A percentile compares a stretch with the other conserved stretches of the same genome.
phyloP scores from a whole-genome alignment of 2,113 vertebrate species.

The Plectropomus leopardus region DNA sequence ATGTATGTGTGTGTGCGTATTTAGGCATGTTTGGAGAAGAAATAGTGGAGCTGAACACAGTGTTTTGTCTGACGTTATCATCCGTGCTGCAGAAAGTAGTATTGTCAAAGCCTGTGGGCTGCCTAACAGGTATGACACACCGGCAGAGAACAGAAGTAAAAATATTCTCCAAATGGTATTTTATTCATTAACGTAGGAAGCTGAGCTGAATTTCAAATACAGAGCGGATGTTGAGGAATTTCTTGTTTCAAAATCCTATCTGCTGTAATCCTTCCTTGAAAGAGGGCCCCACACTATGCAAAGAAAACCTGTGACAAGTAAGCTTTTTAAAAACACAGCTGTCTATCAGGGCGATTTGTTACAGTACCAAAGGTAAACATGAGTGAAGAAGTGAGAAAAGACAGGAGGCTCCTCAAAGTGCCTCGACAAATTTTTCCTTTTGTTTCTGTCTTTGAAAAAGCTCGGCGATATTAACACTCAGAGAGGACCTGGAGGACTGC shows the following conservation, averaged over 20 bases:
- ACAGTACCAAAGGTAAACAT: constrained; percentile 65
- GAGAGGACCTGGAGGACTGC: not conserved
- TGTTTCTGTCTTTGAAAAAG: constrained; percentile 44
- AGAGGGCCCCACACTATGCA: constrained; percentile 54
- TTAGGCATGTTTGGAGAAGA: not conserved
- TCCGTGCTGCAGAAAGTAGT: constrained; percentile 27
- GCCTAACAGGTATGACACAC: not conserved
- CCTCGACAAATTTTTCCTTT: constrained; percentile 49
- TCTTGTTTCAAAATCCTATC: constrained; percentile 66
- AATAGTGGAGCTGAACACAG: not conserved
- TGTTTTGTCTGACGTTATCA: not conserved
- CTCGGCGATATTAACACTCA: constrained; percentile 6
- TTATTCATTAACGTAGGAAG: not conserved
- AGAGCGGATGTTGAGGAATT: constrained; percentile 56
- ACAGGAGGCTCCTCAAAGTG: constrained; percentile 40
- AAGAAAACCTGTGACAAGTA: constrained; percentile 70
- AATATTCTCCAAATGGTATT: constrained; percentile 14
- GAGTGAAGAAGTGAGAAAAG: constrained; percentile 54
- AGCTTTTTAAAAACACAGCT: constrained; percentile 73
- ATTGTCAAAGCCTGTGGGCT: constrained; percentile 23
- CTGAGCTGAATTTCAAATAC: constrained; percentile 41
- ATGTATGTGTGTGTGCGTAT: constrained; percentile 14
- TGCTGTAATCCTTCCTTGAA: constrained; percentile 74
- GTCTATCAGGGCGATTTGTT: constrained; percentile 65
- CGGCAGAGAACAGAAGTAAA: not conserved